Percentiles rank a stretch among this genome's conserved stretches.
Evolutionary conservation across 2,113 vertebrate species (phyloP).

Genomic region (Chrysemys picta): DNA sequence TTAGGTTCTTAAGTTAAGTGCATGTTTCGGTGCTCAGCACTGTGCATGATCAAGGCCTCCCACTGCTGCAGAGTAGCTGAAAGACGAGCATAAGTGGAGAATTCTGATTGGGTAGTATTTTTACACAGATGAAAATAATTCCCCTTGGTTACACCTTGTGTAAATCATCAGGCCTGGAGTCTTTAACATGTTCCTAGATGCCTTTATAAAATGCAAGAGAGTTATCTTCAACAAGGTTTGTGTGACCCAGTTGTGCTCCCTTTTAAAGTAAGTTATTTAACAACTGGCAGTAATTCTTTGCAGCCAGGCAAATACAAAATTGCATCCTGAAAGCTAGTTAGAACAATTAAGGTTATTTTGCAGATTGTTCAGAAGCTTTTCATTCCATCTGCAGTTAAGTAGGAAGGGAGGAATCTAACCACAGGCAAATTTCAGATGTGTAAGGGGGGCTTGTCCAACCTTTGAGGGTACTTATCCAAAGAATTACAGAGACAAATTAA

Average conservation of each 20-base stretch:
- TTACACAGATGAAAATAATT: no score
- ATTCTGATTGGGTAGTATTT: not conserved
- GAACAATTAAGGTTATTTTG: not conserved
- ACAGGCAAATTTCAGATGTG: not conserved
- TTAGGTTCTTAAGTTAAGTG: not conserved
- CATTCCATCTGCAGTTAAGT: not conserved
- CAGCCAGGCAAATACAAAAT: not conserved
- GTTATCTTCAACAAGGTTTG: not conserved
- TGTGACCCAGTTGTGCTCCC: not conserved
- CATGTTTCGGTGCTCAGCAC: not conserved
- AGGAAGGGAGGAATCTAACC: not conserved
- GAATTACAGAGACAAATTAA: not conserved
- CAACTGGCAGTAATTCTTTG: not conserved
- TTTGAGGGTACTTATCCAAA: not conserved
- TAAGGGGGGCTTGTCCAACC: no score
- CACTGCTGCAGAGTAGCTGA: not conserved
- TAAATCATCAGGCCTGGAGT: not conserved
- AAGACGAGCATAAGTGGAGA: accelerated
- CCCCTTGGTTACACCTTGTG: not conserved
- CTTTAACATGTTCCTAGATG: not conserved
- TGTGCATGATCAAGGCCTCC: slow-evolving; percentile 5
- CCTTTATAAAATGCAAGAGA: not conserved
- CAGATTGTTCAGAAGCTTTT: slow-evolving; percentile 1
- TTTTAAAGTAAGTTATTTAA: slow-evolving; percentile 3
- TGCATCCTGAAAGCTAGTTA: not conserved